Evolutionary conservation across 2,888 invertebrate species (phyloP).

Genomic region (Melanostoma mellinum): DNA sequence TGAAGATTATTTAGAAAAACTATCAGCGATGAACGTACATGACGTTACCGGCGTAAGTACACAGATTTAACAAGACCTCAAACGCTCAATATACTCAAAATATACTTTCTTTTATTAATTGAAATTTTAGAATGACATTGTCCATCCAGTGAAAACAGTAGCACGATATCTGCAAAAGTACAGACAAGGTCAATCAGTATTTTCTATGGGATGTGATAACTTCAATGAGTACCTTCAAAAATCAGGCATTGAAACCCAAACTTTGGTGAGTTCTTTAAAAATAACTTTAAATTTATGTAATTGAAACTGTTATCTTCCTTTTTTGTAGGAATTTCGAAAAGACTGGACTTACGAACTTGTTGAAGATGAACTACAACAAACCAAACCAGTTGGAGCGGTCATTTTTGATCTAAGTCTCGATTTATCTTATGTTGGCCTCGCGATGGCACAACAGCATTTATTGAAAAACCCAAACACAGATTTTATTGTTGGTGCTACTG

Average conservation of each 20-base stretch:
- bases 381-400: slow-evolving; percentile 81
- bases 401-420: slow-evolving; percentile 82
- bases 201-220: slow-evolving; percentile 79
- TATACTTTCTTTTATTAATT: neutral
- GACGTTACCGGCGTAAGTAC: slow-evolving; percentile 61
- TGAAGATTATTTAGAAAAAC: slow-evolving; percentile 77
- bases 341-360: slow-evolving; percentile 73
- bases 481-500: slow-evolving; percentile 76
- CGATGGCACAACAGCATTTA: slow-evolving; percentile 81
- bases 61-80: no score
- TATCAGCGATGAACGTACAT: slow-evolving; percentile 75
- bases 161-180: slow-evolving; percentile 82
- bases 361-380: slow-evolving; percentile 70
- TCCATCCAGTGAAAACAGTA: slow-evolving; percentile 82
- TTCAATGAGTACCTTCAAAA: slow-evolving; percentile 79
- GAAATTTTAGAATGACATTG: slow-evolving; percentile 79
- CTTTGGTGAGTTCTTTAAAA: slow-evolving; percentile 77
- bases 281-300: neutral
- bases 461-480: slow-evolving; percentile 77
- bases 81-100: neutral
- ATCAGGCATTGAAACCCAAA: slow-evolving; percentile 81
- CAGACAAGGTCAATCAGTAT: slow-evolving; percentile 81
- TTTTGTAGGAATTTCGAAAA: slow-evolving; percentile 74
- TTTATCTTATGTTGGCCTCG: slow-evolving; percentile 81
- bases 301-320: neutral